phyloP scores from a whole-genome alignment of 2,113 vertebrate genomes.

The Callopanchax toddi region DNA sequence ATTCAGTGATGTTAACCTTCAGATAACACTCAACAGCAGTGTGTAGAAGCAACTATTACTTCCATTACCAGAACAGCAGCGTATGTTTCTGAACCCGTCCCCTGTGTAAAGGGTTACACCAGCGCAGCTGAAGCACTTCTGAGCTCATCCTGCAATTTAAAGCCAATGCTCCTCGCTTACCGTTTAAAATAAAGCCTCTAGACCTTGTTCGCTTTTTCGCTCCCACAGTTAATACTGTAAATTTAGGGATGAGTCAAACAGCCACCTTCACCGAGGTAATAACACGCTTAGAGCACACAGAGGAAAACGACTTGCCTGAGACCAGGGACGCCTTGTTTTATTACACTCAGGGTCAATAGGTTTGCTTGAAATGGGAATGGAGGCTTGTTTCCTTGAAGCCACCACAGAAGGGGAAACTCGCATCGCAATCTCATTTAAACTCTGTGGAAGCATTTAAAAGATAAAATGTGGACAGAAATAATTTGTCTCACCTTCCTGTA shows the following conservation, averaged over 20 bases:
- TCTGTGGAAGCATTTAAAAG: conserved; percentile 19
- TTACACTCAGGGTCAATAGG: conserved; percentile 38
- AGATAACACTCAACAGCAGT: background rate
- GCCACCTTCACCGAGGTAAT: conserved; percentile 13
- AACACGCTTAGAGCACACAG: conserved; percentile 30
- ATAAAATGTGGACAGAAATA: conserved; percentile 52
- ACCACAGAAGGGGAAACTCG: conserved; percentile 18
- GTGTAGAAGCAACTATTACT: background rate
- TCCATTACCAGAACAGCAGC: conserved; percentile 8
- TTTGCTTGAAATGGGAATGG: conserved; percentile 19
- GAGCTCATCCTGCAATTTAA: conserved; percentile 15
- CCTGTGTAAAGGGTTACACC: conserved; percentile 17
- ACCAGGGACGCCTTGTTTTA: conserved; percentile 36
- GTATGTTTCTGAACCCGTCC: conserved; percentile 30
- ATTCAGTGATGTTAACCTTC: conserved; percentile 26
- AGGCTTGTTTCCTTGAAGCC: conserved; percentile 39
- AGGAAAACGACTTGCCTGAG: conserved; percentile 10
- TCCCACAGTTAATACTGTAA: conserved; percentile 18
- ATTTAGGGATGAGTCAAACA: conserved; percentile 14
- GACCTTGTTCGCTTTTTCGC: conserved; percentile 27
- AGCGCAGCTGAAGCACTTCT: conserved; percentile 10
- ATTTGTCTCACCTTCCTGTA: conserved; percentile 42
- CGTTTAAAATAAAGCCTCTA: conserved; percentile 18
- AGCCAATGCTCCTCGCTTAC: conserved; percentile 8
- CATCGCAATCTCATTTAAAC: conserved; percentile 18